A percentile compares a stretch with the other conserved stretches of the same genome.
These are phyloP conservation scores for Pseudomyrmex sp. DNA, from an alignment of 1,140 invertebrate genomes.

Conservation along the genomic window DNA sequence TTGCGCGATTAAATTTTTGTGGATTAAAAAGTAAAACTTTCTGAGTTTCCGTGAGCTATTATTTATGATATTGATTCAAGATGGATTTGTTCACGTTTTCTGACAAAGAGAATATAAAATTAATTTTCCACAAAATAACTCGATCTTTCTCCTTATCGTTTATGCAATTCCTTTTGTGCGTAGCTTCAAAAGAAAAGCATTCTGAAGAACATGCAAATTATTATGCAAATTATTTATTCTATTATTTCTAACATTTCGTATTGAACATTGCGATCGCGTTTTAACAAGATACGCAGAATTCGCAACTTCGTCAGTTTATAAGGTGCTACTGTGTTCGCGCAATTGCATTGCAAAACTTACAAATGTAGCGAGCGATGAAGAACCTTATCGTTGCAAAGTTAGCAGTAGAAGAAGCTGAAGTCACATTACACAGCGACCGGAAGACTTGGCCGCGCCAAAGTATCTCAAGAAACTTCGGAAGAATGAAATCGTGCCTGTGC, in stretches of 20 bases:
- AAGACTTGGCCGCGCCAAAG: constrained; percentile 7
- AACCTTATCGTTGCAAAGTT: not conserved
- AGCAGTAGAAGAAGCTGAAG: not conserved
- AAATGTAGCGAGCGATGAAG: not conserved
- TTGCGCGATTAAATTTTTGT: not conserved
- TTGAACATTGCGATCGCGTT: too few relatives aligned
- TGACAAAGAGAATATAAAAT: not conserved
- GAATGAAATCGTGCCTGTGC: constrained; percentile 72
- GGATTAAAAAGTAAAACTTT: constrained; percentile 22
- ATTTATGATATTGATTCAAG: constrained; percentile 26
- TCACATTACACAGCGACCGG: constrained; percentile 16
- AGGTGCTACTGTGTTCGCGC: not conserved
- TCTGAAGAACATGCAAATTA: not conserved
- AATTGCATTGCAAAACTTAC: constrained; percentile 8
- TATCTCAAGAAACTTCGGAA: constrained; percentile 47
- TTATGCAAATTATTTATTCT: not conserved
- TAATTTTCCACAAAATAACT: not conserved
- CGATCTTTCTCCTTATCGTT: too few relatives aligned
- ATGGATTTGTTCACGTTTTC: not conserved
- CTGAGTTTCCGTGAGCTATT: not conserved
- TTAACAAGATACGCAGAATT: not conserved
- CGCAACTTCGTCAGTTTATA: not conserved
- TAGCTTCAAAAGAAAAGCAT: not conserved
- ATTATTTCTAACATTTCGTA: not conserved
- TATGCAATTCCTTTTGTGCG: not conserved